phyloP scores from a whole-genome alignment of 2,888 invertebrate species.

The Phaonia tiefii region DNA sequence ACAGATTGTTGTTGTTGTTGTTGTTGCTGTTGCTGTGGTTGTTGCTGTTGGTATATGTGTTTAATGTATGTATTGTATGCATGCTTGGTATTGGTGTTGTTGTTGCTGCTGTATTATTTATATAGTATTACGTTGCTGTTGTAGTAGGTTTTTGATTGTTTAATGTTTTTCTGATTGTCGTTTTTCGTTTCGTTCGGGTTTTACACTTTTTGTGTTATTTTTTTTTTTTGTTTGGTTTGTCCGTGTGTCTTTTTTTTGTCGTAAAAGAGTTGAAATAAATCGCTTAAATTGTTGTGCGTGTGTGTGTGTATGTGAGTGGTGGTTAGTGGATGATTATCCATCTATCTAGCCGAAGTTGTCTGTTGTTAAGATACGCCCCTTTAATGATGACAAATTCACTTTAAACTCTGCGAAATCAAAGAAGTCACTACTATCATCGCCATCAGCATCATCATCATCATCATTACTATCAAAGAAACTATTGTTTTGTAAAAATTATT shows the following conservation, averaged over 20 bases:
- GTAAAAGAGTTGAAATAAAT: slow-evolving; percentile 8
- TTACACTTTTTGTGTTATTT: not conserved
- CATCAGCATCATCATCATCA: no score
- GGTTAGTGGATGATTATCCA: not conserved
- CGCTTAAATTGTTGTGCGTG: not conserved
- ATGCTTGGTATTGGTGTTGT: slow-evolving; percentile 14
- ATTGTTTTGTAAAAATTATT: no score
- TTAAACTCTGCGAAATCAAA: not conserved
- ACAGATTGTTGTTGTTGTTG: slow-evolving; percentile 29
- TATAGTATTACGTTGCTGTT: slow-evolving; percentile 12
- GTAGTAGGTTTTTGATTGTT: slow-evolving; percentile 17
- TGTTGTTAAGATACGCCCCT: slow-evolving; percentile 59
- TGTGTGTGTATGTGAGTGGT: slow-evolving; percentile 4
- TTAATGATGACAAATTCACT: slow-evolving; percentile 58
- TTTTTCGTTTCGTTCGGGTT: slow-evolving; percentile 1
- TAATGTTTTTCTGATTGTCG: slow-evolving; percentile 13
- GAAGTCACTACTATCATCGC: slow-evolving; percentile 1
- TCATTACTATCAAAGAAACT: no score
- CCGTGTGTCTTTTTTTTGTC: no score
- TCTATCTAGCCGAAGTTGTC: slow-evolving; percentile 4
- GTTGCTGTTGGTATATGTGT: slow-evolving; percentile 29
- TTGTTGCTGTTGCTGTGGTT: slow-evolving; percentile 23
- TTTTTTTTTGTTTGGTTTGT: slow-evolving; percentile 1
- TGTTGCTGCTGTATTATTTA: slow-evolving; percentile 13
- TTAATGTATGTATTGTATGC: slow-evolving; percentile 29